Evolutionary conservation across 64 coral and sea anemone genomes (phyloP), one percentile per base, ranked within the genome.

Genomic region (Pocillopora verrucosa): DNA sequence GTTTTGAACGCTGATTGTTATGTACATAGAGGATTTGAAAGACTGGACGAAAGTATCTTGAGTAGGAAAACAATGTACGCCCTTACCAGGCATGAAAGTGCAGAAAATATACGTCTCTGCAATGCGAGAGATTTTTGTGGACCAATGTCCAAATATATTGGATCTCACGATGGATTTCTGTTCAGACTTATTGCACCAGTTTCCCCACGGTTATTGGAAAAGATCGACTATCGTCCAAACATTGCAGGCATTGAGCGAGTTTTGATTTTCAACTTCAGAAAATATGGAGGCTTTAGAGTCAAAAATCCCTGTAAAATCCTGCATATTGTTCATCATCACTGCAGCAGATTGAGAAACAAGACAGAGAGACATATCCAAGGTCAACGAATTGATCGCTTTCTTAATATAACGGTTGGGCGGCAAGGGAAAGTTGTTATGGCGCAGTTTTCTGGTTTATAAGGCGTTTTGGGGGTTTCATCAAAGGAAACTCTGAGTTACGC

Each of bases 151-250:
- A 95, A 88, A 59, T 99, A 99, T 58, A 99, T 99, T 73, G 96
- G 96, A 7, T 99, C 96, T 35, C 96, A 99, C 26, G 96, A 99
- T 93, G 96, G 93, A 34, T 99, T 95, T 88, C 78, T 99, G 7
- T 88, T 99, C 26, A 67, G 88, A 51, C 87, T 95, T n/a, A 60
- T 90, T 16, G 86, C 24, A 9, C 88, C 91, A 60, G 37, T 99
- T 30, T 67, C 93, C 36, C 25, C 36, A 38, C 38, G 74, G n/a
- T 36, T 99, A 3, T 62, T 99, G 0, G 35, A 85, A 15, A 93
- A 30, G 34, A 82, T 91, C 16, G 63, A 95, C 78, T 95, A 87
- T 80, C 91, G 91, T 13, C 91, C 90, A 19, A 86, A 98, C 65
- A 91, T 98, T 35, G 91, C 57, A n/a, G 94, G 93, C 15, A 87